Evolutionary conservation across 2,888 invertebrate genomes (phyloP), one percentile per base, ranked within the genome.

Genomic region (Coelinius sp.): DNA sequence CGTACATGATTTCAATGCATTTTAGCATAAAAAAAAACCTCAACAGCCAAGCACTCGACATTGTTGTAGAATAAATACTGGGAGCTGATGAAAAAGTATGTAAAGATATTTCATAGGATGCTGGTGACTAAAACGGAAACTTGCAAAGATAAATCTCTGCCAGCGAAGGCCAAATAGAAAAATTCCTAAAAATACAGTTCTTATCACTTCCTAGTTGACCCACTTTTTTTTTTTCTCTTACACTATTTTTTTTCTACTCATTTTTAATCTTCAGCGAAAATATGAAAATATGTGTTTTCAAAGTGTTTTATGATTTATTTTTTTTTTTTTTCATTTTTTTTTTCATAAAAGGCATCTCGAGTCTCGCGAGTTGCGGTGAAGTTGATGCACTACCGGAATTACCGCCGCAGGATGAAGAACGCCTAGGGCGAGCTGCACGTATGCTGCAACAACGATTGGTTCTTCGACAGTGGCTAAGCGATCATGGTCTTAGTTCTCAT

Each of bases 361-460:
- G 94, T 78, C 88, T 95, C 78, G 94, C 94, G 63, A 94, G 94
- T 80, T 95, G 95, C 85, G 94, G 94, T 25, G 92, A 93, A 76
- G 91, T 94, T 75, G 94, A 94, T 82, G 93, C 94, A 72, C 89
- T 95, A 81, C 95, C 95, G 35, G 94, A 95, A 89, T 89, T 96
- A 83, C 95, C 95, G 78, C 93, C 93, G 62, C 92, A 94, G 73
- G 96, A 96, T 88, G 95, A 95, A 88, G 93, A 94, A 88, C 91
- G 95, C 64, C 89, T 96, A 76, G 94, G 95, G 80, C 91, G 94
- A 53, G 95, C 96, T 7, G 95, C 95, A 6, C 90, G 93, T 73
- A 91, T 94, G 77, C 89, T 96, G 81, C 95, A 95, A 88, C 95
- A 96, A 87, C 91, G 95, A 75, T 91, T 96, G 73, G 94, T 96